Conservation (phyloP, 2,113 vertebrate genomes). For the Tonatia bakeri region DNA sequence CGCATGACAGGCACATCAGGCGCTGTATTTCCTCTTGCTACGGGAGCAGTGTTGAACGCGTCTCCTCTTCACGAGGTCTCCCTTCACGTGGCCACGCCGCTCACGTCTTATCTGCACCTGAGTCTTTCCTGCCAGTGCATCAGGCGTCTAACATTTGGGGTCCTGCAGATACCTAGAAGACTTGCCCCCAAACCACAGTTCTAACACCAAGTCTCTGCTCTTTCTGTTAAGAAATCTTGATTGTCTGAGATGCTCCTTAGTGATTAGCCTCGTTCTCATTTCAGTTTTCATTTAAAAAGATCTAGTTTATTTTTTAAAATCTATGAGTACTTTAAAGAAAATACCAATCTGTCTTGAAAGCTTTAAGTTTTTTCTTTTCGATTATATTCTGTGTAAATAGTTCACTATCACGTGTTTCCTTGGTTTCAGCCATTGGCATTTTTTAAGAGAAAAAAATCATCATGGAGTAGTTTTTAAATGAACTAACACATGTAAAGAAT, state of each 20-base stretch:
- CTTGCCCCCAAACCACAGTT: not conserved
- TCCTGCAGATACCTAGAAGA: not conserved
- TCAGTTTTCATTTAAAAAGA: conserved; percentile 4
- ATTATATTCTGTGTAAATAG: conserved; percentile 13
- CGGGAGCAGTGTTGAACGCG: not conserved
- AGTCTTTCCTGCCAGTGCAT: not conserved
- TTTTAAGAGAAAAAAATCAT: conserved; percentile 49
- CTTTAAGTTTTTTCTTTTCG: not conserved
- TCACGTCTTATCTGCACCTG: not conserved
- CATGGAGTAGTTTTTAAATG: conserved; percentile 45
- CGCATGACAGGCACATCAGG: not conserved
- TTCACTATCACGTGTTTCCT: conserved; percentile 54
- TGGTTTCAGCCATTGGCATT: conserved; percentile 33
- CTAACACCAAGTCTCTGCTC: not conserved
- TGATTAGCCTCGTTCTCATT: conserved; percentile 3
- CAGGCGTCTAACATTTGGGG: not conserved
- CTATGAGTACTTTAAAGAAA: conserved; percentile 45
- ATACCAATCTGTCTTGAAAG: conserved; percentile 31
- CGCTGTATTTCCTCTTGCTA: not conserved
- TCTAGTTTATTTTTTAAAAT: not conserved
- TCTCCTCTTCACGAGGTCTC: not conserved
- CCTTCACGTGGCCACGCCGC: not conserved
- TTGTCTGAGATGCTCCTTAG: conserved; percentile 3
- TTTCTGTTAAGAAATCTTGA: not conserved
- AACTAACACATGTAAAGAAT: conserved; percentile 65